Evolutionary conservation across 2,888 invertebrate genomes (phyloP).

Genomic region (Clitarchus hookeri): DNA sequence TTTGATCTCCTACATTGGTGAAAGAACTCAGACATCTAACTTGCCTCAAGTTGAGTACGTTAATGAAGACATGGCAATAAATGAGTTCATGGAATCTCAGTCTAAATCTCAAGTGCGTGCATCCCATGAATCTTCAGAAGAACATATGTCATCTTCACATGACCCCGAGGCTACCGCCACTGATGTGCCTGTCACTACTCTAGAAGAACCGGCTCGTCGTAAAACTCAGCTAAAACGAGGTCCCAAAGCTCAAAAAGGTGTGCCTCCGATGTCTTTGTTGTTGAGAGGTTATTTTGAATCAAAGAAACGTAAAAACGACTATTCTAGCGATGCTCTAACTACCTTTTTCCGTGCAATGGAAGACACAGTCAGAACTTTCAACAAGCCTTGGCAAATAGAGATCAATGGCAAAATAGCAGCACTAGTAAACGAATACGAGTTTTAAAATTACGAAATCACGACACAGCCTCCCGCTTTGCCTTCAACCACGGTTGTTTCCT

Average conservation of each 20-base stretch:
- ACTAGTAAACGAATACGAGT: too few relatives aligned
- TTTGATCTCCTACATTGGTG: not conserved
- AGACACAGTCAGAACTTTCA: too few relatives aligned
- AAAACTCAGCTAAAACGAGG: not conserved
- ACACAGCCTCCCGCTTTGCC: too few relatives aligned
- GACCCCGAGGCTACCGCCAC: too few relatives aligned
- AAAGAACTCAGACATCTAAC: not conserved
- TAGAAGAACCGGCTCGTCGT: fast-evolving
- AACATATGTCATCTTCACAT: not conserved
- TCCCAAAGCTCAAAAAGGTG: not conserved
- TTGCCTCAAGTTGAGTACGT: not conserved
- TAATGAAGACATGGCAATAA: not conserved
- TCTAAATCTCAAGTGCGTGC: not conserved
- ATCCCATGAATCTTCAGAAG: not conserved
- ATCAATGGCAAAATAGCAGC: too few relatives aligned
- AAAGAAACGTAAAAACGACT: too few relatives aligned
- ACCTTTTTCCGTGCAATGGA: too few relatives aligned
- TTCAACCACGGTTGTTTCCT: too few relatives aligned
- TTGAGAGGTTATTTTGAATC: not conserved
- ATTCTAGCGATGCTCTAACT: too few relatives aligned
- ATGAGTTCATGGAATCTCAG: not conserved
- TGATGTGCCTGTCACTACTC: not conserved
- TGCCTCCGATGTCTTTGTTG: not conserved
- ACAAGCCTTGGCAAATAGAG: too few relatives aligned
- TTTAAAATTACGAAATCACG: too few relatives aligned